A percentile compares a stretch with the other conserved stretches of the same genome.
Conservation (phyloP, 2,113 vertebrate genomes). For the Channa maculata region DNA sequence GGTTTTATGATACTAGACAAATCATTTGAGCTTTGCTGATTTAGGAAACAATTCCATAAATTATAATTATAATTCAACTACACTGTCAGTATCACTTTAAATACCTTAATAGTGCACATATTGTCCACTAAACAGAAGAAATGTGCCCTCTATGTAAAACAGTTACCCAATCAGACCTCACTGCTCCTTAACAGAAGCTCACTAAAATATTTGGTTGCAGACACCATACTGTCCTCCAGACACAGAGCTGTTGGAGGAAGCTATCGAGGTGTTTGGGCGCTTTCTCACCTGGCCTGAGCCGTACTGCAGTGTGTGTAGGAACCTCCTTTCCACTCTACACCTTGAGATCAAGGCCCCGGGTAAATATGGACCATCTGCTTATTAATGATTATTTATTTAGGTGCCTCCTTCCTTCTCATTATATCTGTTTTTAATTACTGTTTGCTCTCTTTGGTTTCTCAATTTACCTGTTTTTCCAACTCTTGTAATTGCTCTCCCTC, state of each 20-base stretch:
- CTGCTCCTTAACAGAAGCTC: background rate
- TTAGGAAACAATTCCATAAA: too few relatives aligned
- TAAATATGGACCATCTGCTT: slow-evolving; percentile 52
- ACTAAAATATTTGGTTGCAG: slow-evolving; percentile 70
- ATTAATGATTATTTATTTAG: too few relatives aligned
- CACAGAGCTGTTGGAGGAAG: slow-evolving; percentile 87
- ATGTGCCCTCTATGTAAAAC: background rate
- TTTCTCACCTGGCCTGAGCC: slow-evolving; percentile 96
- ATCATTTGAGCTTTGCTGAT: too few relatives aligned
- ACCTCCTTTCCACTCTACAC: slow-evolving; percentile 90
- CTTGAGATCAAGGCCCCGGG: slow-evolving; percentile 93
- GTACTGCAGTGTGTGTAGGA: slow-evolving; percentile 89
- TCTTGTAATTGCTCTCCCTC: slow-evolving; percentile 31
- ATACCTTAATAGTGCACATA: too few relatives aligned
- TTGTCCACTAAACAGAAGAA: too few relatives aligned
- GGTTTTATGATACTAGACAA: too few relatives aligned
- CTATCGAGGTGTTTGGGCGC: slow-evolving; percentile 85
- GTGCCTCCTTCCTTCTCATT: too few relatives aligned
- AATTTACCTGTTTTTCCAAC: background rate
- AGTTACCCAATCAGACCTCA: background rate
- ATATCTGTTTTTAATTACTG: too few relatives aligned
- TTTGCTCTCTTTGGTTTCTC: background rate
- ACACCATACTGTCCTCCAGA: slow-evolving; percentile 89
- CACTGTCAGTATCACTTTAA: too few relatives aligned
- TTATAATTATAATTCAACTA: too few relatives aligned